Evolutionary conservation across 2,888 invertebrate species (phyloP).

Genomic region (Tetheella fluctuosa): DNA sequence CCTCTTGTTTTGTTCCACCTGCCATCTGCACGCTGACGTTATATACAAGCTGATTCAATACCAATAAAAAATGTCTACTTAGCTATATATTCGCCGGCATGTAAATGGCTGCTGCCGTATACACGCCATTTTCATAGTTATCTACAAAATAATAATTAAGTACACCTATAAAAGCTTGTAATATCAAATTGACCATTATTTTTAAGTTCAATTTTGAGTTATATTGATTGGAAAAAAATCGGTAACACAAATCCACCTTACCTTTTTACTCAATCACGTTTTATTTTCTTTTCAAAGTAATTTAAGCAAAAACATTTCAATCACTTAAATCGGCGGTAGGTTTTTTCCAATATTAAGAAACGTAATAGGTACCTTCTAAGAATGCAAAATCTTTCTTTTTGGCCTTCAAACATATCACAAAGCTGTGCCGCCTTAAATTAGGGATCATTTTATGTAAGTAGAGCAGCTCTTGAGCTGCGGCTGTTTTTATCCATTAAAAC

Average conservation of each 20-base stretch:
- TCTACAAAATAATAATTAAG: neutral
- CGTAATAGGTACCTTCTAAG: neutral
- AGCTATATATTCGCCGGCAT: neutral
- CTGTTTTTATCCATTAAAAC: neutral
- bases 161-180: neutral
- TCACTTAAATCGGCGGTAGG: constrained; percentile 2
- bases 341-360: neutral
- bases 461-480: constrained; percentile 31
- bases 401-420: neutral
- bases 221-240: neutral
- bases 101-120: neutral
- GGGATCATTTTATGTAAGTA: constrained; percentile 46
- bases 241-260: neutral
- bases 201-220: too few relatives aligned
- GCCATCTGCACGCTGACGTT: constrained; percentile 32
- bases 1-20: constrained; percentile 56
- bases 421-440: constrained; percentile 35
- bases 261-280: neutral
- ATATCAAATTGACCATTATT: too few relatives aligned
- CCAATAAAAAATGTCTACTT: neutral
- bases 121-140: neutral
- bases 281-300: neutral
- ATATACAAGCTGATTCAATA: constrained; percentile 9
- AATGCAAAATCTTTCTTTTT: constrained; percentile 5
- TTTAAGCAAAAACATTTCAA: constrained; percentile 4